A percentile compares a stretch with the other conserved stretches of the same genome.
These are phyloP conservation scores for Metaphire vulgaris DNA, from an alignment of 1,140 invertebrate species.

Conservation along the genomic window DNA sequence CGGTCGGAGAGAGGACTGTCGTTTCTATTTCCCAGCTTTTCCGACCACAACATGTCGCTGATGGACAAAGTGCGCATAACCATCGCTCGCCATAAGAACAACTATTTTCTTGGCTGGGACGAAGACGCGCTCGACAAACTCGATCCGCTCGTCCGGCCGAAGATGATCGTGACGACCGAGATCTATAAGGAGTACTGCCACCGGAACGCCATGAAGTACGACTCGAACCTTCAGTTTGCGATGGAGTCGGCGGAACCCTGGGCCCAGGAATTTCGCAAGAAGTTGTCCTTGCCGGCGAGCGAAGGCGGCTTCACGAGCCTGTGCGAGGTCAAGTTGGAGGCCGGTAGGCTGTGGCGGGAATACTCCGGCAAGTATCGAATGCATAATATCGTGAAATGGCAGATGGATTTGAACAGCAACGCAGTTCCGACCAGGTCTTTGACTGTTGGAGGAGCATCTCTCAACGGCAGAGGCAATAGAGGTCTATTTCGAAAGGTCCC, in stretches of 20 bases:
- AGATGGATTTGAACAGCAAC: constrained; percentile 26
- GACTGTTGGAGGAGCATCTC: neutral
- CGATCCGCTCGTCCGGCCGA: constrained; percentile 28
- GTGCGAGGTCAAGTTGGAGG: constrained; percentile 25
- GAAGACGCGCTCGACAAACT: constrained; percentile 24
- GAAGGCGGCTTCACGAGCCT: constrained; percentile 32
- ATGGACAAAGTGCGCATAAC: constrained; percentile 28
- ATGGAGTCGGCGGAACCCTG: constrained; percentile 31
- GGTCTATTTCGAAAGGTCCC: neutral
- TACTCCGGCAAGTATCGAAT: constrained; percentile 29
- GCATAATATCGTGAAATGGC: constrained; percentile 30
- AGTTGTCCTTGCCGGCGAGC: constrained; percentile 14
- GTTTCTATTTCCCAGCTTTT: constrained; percentile 25
- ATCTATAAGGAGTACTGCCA: constrained; percentile 31
- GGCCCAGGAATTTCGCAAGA: constrained; percentile 29
- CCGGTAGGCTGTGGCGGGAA: constrained; percentile 22
- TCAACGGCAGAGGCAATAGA: neutral
- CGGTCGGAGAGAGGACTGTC: constrained; percentile 23
- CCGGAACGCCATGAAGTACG: constrained; percentile 30
- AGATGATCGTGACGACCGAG: constrained; percentile 27
- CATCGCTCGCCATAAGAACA: constrained; percentile 31
- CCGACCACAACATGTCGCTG: constrained; percentile 21
- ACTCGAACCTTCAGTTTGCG: constrained; percentile 28
- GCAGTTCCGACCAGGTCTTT: neutral
- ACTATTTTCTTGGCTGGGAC: constrained; percentile 31